A percentile compares a stretch with the other conserved stretches of the same genome.
These are phyloP conservation scores for Aphidius ervi DNA, from an alignment of 1,140 invertebrate species.

Conservation along the genomic window DNA sequence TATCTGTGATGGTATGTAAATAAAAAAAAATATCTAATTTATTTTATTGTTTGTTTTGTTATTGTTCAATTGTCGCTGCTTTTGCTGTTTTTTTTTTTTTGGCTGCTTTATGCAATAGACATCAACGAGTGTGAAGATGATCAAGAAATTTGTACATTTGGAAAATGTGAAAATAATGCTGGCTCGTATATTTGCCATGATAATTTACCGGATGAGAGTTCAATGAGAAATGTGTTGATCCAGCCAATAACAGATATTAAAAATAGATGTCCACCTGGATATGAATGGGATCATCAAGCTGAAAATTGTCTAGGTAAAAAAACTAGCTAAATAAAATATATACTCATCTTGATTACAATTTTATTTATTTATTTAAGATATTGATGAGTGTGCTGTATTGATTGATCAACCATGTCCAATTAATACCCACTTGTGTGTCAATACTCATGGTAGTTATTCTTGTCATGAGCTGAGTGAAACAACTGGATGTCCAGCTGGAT, in stretches of 20 bases:
- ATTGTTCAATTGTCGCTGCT: slow-evolving; percentile 1
- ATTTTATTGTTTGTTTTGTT: slow-evolving; percentile 24
- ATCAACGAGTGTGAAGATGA: slow-evolving; percentile 62
- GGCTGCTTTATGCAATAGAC: slow-evolving; percentile 51
- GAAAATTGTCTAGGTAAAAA: slow-evolving; percentile 51
- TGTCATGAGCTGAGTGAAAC: slow-evolving; percentile 57
- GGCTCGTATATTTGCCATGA: slow-evolving; percentile 59
- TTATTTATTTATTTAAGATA: slow-evolving; percentile 52
- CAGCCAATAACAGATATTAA: slow-evolving; percentile 26
- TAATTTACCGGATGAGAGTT: slow-evolving; percentile 27
- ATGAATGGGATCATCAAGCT: slow-evolving; percentile 52
- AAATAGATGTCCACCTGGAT: slow-evolving; percentile 60
- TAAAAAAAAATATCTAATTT: neutral
- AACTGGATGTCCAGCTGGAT: slow-evolving; percentile 64
- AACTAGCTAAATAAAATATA: too few relatives aligned
- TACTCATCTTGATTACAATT: neutral
- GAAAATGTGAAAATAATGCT: slow-evolving; percentile 61
- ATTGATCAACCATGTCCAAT: slow-evolving; percentile 59
- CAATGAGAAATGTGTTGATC: slow-evolving; percentile 13
- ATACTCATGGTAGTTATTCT: slow-evolving; percentile 64
- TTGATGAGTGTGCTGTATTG: slow-evolving; percentile 66
- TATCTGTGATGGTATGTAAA: slow-evolving; percentile 65
- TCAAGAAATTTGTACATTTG: slow-evolving; percentile 49
- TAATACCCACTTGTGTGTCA: slow-evolving; percentile 64
- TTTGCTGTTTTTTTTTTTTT: slow-evolving; percentile 1